These are phyloP conservation scores for Pardalotus punctatus DNA, from an alignment of 2,113 vertebrate genomes.

Conservation along the genomic window DNA sequence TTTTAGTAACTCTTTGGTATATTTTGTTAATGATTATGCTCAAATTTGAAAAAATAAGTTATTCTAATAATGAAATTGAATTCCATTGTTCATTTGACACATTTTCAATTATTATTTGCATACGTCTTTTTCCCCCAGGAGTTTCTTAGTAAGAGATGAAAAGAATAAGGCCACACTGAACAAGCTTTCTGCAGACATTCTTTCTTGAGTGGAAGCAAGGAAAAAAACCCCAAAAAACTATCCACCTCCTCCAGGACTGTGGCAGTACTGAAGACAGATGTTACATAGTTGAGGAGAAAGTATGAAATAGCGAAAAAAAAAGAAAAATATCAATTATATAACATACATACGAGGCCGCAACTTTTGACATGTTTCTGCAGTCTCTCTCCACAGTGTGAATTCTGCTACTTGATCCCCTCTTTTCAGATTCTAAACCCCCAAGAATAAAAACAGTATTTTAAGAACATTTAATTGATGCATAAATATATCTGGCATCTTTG, in stretches of 20 bases:
- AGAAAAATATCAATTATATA: background rate
- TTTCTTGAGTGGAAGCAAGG: background rate
- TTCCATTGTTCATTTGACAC: background rate
- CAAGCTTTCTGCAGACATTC: background rate
- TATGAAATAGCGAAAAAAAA: background rate
- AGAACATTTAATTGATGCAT: background rate
- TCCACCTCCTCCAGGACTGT: background rate
- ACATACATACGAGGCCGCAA: background rate
- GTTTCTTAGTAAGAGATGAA: background rate
- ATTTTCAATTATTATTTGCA: background rate
- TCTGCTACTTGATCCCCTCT: background rate
- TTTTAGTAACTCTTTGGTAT: background rate
- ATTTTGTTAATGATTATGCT: background rate
- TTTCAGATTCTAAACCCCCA: background rate
- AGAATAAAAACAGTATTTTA: background rate
- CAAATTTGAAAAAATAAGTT: background rate
- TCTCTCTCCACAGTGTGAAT: background rate
- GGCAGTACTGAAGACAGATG: background rate
- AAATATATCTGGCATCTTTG: background rate
- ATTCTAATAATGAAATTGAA: background rate
- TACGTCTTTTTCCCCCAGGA: background rate
- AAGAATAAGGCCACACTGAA: background rate
- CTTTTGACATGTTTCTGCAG: background rate
- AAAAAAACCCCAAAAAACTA: background rate
- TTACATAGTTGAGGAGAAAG: background rate